A percentile compares a stretch with the other conserved stretches of the same genome.
These are phyloP conservation scores for Drosophila willistoni DNA, from an alignment of 1,140 invertebrate genomes.

Conservation along the genomic window DNA sequence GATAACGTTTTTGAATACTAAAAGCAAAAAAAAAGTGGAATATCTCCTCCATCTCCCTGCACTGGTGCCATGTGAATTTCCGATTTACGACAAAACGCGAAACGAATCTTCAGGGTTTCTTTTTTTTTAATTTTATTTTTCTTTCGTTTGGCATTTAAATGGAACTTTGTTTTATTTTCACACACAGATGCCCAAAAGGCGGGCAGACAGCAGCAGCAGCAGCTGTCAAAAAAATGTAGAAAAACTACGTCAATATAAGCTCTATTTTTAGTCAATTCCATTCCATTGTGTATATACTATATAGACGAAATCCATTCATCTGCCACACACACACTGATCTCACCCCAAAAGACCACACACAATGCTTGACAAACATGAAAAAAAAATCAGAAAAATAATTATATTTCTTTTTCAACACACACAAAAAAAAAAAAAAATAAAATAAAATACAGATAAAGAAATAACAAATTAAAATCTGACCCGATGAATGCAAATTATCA, in stretches of 20 bases:
- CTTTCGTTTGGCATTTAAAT: slow-evolving; percentile 49
- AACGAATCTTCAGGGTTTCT: slow-evolving; percentile 9
- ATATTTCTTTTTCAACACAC: slow-evolving; percentile 28
- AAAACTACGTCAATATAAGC: slow-evolving; percentile 25
- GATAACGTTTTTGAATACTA: slow-evolving; percentile 66
- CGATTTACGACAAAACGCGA: slow-evolving; percentile 12
- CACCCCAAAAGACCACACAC: slow-evolving; percentile 32
- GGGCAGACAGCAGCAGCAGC: slow-evolving; percentile 3
- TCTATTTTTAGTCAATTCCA: slow-evolving; percentile 36
- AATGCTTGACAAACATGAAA: neutral
- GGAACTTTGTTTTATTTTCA: slow-evolving; percentile 49
- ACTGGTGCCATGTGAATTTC: slow-evolving; percentile 21
- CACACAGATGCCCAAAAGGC: slow-evolving; percentile 14
- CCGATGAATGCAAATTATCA: slow-evolving; percentile 68
- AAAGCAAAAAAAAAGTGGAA: slow-evolving; percentile 15
- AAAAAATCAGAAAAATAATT: slow-evolving; percentile 19
- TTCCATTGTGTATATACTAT: slow-evolving; percentile 13
- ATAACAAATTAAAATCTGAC: slow-evolving; percentile 54
- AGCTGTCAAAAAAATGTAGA: slow-evolving; percentile 48
- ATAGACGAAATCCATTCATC: neutral
- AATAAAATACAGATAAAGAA: slow-evolving; percentile 46
- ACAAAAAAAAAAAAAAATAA: too few relatives aligned
- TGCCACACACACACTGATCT: slow-evolving; percentile 5
- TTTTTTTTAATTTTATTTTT: slow-evolving; percentile 19
- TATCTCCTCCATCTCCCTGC: neutral